Base-by-base conservation (phyloP, 1,140 invertebrate species). In the Ips typographus region DNA sequence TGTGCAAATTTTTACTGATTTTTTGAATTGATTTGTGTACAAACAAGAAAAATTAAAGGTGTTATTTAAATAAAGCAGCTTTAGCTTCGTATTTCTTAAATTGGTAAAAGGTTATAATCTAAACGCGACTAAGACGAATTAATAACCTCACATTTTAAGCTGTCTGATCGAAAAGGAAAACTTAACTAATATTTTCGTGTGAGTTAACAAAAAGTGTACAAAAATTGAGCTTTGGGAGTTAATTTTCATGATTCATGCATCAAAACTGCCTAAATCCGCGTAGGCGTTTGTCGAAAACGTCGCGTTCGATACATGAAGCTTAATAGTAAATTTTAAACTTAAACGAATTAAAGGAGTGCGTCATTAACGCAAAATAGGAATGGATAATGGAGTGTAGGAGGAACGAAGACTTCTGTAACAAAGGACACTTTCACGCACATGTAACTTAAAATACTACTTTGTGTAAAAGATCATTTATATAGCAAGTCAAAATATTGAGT, bases 371-470 rank as follows among this genome's bases (percentile, higher is more conserved):
- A 70, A 65, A 71, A 73, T 70, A 75, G 74, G 76, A 77, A 77
- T 77, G 76, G 74, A 77, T 74, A 57, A 65, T 72, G 74, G 75
- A 77, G 74, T 77, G 75, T 76, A 73, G 73, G 74, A 75, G 76
- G 74, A 77, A 71, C 69, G 75, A 77, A 77, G 75, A 77, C 75
- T 77, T 77, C 75, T 77, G 74, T 71, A 73, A 71, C 74, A 73
- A 68, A 73, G 73, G 73, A 74, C 62, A 66, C 72, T 73, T 65
- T 73, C 64, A 70, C 67, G 59, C 68, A 70, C 52, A 49, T 36
- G 63, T n/a, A 69, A 63, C 67, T 69, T 62, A 69, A 69, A 69
- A 55, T 60, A 62, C 6, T 8, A 53, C 67, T 39, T 53, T 62
- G 41, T 37, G 41, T 59, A 67, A 67, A 68, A 51, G 47, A 41